Base-by-base conservation (phyloP, 2,888 invertebrate species). In the Agriotes lineatus region DNA sequence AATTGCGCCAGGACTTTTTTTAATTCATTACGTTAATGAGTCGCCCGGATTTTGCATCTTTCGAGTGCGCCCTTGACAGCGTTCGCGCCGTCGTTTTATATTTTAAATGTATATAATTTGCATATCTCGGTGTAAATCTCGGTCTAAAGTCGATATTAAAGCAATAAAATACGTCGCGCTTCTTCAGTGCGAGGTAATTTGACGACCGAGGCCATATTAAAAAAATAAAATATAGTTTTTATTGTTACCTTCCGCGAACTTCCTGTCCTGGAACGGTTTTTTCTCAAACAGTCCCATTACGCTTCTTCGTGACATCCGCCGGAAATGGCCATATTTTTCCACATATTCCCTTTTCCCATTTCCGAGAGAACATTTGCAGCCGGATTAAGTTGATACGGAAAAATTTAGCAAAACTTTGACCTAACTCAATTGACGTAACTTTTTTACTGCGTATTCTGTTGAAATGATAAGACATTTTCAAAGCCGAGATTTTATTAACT, bases 321-420 rank as follows among this genome's bases (percentile, higher is more conserved):
- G 75, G 76, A 77, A 76, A 76, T 75, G 70, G 71, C 74, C 72
- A 75, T 75, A 76, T 76, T 76, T 76, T 70, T 69, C 72, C 74
- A 74, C 75, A 75, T 75, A 73, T 74, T 71, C 72, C 67, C 65
- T 71, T 74, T 76, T 73, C 72, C 71, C 64, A 68, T 74, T 73
- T 72, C 73, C 18, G 37, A 50, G 62, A 67, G 70, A 69, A 71
- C 59, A 70, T 73, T 72, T 59, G 65, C 69, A 66, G 68, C 57
- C 52, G 68, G 72, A 77, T 76, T 75, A 75, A 73, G 68, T 74
- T 73, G 74, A 75, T 77, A 71, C 73, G 56, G 69, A 73, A 73
- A 45, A 45, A 33, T 60, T 60, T 45, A 35, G 59, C 33, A 30
- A 60, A 42, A 35, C 59, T 60, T 60, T 12, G 35, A 44, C 20